Evolutionary conservation across 2,113 vertebrate genomes (phyloP).

Genomic region (Gorsachius goisagi): DNA sequence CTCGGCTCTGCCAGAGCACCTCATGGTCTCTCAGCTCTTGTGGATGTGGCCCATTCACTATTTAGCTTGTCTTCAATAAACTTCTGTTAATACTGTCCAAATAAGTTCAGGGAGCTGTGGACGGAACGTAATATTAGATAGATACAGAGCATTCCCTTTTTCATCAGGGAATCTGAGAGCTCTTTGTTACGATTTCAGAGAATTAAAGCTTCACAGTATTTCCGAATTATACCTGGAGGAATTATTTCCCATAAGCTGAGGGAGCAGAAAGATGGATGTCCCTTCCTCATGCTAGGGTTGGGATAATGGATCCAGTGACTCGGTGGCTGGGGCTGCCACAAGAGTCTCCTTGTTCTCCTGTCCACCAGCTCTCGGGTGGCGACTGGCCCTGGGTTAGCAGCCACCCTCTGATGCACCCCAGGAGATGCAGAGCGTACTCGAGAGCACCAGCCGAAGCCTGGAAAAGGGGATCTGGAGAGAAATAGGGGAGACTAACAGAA

Average conservation of each 20-base stretch:
- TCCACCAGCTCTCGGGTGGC: background rate
- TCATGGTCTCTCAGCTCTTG: background rate
- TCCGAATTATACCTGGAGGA: slow-evolving; percentile 11
- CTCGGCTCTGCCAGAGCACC: background rate
- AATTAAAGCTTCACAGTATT: slow-evolving; percentile 16
- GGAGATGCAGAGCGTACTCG: background rate
- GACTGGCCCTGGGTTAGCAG: background rate
- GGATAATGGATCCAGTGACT: slow-evolving; percentile 29
- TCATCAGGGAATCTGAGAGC: background rate
- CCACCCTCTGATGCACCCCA: background rate
- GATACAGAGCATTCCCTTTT: background rate
- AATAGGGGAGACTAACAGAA: background rate
- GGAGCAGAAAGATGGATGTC: slow-evolving; percentile 38
- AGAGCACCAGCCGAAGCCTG: background rate
- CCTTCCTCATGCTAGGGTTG: background rate
- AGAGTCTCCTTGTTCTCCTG: slow-evolving; percentile 5
- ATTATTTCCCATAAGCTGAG: background rate
- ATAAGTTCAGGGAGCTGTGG: background rate
- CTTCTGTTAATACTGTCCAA: background rate
- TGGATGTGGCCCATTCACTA: background rate
- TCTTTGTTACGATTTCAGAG: slow-evolving; percentile 10
- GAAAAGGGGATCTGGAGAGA: background rate
- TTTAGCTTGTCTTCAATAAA: slow-evolving; percentile 4
- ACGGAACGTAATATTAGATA: background rate
- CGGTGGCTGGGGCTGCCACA: background rate